phyloP scores from a whole-genome alignment of 1,140 invertebrate species.

The Teleopsis dalmanni region DNA sequence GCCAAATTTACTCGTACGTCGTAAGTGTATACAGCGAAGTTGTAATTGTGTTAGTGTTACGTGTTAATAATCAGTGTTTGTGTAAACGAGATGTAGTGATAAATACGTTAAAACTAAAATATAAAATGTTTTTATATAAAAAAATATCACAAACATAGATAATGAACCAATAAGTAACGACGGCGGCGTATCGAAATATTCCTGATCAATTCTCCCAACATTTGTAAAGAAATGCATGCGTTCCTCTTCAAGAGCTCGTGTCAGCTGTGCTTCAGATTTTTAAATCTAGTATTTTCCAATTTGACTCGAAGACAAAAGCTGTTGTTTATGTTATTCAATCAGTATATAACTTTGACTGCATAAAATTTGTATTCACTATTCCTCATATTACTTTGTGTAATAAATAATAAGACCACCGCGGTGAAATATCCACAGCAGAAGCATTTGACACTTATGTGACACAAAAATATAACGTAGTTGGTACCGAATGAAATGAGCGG shows the following conservation, averaged over 20 bases:
- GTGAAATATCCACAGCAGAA: no score
- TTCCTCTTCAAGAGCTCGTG: no score
- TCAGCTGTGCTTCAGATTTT: neutral
- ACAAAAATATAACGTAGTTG: neutral
- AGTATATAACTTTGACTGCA: constrained; percentile 1
- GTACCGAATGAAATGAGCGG: no score
- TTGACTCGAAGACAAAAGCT: neutral
- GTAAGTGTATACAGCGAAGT: neutral
- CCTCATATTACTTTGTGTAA: neutral
- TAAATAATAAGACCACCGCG: no score
- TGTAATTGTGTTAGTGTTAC: neutral
- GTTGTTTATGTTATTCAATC: neutral
- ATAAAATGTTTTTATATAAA: constrained; percentile 34
- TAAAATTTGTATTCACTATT: neutral
- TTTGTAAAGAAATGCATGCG: constrained; percentile 14
- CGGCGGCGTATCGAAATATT: constrained; percentile 30
- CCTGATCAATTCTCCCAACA: constrained; percentile 20
- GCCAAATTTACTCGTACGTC: neutral
- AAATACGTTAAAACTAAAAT: constrained; percentile 36
- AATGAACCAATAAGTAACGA: constrained; percentile 30
- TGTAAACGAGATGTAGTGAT: constrained; percentile 24
- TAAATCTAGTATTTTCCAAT: neutral
- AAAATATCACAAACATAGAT: constrained; percentile 40
- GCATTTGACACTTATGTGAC: neutral
- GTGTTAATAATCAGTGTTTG: constrained; percentile 6